Evolutionary conservation across 2,113 vertebrate genomes (phyloP).

Genomic region (Bos indicus): DNA sequence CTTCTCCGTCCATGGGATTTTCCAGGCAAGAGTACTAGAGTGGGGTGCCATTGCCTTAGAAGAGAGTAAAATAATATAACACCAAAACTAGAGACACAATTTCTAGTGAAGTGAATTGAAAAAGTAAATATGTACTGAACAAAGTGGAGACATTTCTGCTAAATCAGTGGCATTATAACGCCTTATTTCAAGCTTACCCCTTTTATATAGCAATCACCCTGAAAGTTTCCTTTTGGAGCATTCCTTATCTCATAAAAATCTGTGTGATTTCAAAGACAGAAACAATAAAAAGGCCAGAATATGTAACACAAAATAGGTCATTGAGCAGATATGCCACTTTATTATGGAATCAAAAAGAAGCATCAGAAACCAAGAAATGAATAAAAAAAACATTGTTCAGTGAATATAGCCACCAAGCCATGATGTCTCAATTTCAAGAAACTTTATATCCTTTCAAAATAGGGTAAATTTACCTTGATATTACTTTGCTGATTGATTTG

Average conservation of each 20-base stretch:
- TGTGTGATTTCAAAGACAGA: slow-evolving; percentile 6
- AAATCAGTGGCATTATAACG: slow-evolving; percentile 23
- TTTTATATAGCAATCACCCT: slow-evolving; percentile 29
- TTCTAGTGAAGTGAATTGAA: slow-evolving; percentile 30
- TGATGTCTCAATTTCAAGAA: neutral
- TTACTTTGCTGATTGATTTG: neutral
- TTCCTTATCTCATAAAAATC: neutral
- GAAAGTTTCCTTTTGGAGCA: neutral
- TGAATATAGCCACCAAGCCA: neutral
- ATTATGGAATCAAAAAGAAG: neutral
- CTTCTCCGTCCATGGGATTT: too few species aligned
- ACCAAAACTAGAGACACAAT: slow-evolving; percentile 33
- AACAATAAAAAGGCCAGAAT: neutral
- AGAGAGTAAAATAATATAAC: neutral
- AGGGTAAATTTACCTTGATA: neutral
- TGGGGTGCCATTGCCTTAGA: neutral
- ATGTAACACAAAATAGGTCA: neutral
- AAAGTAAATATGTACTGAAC: slow-evolving; percentile 11
- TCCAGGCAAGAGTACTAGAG: too few species aligned
- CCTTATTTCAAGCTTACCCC: slow-evolving; percentile 23
- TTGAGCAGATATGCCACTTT: neutral
- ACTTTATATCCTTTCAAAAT: slow-evolving; percentile 17
- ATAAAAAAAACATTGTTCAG: neutral
- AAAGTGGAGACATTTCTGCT: slow-evolving; percentile 1
- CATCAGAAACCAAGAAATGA: neutral